phyloP scores from a whole-genome alignment of 1,140 invertebrate genomes.

The Gonatopus flavifemur region DNA sequence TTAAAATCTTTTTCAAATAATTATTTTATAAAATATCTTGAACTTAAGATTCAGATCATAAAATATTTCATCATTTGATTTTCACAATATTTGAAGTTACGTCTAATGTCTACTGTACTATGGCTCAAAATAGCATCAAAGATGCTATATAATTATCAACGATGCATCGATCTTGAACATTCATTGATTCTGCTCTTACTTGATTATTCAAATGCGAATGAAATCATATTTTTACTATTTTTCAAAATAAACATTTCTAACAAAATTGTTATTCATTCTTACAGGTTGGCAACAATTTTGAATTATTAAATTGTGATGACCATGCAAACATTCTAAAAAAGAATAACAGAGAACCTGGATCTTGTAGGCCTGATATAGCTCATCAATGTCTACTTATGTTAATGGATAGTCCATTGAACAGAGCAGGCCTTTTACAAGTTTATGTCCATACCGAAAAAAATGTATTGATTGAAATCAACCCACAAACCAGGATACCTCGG shows the following conservation, averaged over 20 bases:
- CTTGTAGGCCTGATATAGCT: constrained; percentile 89
- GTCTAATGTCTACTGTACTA: no score
- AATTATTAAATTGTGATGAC: constrained; percentile 93
- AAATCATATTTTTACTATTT: no score
- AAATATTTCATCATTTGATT: no score
- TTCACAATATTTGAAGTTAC: no score
- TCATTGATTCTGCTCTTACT: no score
- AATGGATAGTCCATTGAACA: constrained; percentile 93
- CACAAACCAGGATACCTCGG: constrained; percentile 96
- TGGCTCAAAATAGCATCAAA: no score
- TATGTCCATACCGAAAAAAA: constrained; percentile 96
- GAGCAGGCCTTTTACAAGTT: constrained; percentile 86
- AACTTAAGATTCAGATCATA: no score
- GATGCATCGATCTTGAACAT: no score
- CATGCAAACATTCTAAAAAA: constrained; percentile 83
- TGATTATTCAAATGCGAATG: no score
- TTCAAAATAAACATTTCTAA: background rate
- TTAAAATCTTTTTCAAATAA: no score
- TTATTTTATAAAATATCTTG: no score
- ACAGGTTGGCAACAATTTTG: constrained; percentile 84
- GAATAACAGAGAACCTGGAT: constrained; percentile 79
- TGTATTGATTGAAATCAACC: constrained; percentile 97
- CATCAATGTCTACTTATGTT: constrained; percentile 96
- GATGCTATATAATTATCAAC: no score
- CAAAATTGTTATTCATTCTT: constrained; percentile 37